phyloP scores from a whole-genome alignment of 2,113 vertebrate genomes.

The Conger conger region DNA sequence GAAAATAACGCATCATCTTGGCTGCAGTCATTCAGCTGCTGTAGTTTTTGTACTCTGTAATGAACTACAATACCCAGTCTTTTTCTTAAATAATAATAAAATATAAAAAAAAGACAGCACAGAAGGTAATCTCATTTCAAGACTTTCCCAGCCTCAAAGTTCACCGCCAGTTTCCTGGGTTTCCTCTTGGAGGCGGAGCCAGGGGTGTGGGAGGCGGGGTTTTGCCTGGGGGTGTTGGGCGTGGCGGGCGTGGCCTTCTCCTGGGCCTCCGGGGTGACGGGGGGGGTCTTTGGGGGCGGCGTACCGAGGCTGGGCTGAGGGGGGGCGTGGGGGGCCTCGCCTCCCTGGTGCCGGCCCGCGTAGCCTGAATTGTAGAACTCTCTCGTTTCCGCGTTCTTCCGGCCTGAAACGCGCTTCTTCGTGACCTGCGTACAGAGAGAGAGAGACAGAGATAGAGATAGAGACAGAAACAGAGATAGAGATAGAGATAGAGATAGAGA shows the following conservation, averaged over 20 bases:
- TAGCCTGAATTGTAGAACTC: constrained; percentile 74
- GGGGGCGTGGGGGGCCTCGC: constrained; percentile 43
- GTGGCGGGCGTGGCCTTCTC: constrained; percentile 58
- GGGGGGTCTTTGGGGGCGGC: constrained; percentile 41
- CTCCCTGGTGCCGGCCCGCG: constrained; percentile 51
- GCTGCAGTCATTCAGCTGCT: not conserved
- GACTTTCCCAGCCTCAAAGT: constrained; percentile 87
- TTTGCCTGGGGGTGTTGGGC: constrained; percentile 63
- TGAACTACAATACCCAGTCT: constrained; percentile 10
- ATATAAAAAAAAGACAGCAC: constrained; percentile 44
- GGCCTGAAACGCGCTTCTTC: constrained; percentile 90
- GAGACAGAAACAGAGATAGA: too few species aligned
- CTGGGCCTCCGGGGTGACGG: constrained; percentile 40
- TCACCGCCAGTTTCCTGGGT: constrained; percentile 91
- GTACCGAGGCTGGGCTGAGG: constrained; percentile 50
- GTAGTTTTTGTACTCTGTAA: not conserved
- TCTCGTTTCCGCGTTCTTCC: constrained; percentile 78
- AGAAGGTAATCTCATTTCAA: constrained; percentile 73
- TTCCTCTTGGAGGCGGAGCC: constrained; percentile 85
- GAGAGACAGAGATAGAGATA: too few species aligned
- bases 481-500: not conserved
- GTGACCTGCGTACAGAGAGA: constrained; percentile 78
- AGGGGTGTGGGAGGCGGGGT: constrained; percentile 58
- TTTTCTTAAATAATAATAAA: constrained; percentile 17
- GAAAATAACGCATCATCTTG: not conserved